Evolutionary conservation across 2,888 invertebrate genomes (phyloP).

Genomic region (Drosophila imparisetae): DNA sequence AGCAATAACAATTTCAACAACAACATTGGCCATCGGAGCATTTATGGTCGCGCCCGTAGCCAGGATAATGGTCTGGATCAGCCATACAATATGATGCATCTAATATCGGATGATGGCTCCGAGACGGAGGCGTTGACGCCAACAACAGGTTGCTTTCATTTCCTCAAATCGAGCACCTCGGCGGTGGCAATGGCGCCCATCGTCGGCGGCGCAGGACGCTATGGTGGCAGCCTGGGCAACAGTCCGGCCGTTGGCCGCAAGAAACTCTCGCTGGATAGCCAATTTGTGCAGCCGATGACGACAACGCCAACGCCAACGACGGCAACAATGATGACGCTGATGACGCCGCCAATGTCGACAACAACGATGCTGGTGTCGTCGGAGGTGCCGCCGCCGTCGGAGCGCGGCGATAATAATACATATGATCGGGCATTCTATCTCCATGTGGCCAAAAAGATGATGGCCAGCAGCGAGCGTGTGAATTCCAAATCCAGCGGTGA

Average conservation of each 20-base stretch:
- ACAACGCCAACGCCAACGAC: constrained; percentile 9
- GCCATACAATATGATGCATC: constrained; percentile 30
- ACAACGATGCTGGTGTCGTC: constrained; percentile 17
- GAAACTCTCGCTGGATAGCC: constrained; percentile 84
- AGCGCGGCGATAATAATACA: constrained; percentile 78
- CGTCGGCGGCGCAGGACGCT: constrained; percentile 23
- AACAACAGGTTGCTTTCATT: constrained; percentile 81
- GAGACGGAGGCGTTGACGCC: constrained; percentile 75
- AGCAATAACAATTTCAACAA: constrained; percentile 1
- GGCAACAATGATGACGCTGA: constrained; percentile 21
- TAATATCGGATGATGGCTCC: constrained; percentile 61
- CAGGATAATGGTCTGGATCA: constrained; percentile 83
- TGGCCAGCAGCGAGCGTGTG: constrained; percentile 79
- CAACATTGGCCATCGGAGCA: constrained; percentile 9
- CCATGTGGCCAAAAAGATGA: constrained; percentile 79
- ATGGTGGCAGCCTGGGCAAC: constrained; percentile 76
- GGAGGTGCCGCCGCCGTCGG: constrained; percentile 9
- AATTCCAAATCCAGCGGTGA: constrained; percentile 84
- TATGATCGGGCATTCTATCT: constrained; percentile 84
- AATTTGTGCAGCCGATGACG: constrained; percentile 35
- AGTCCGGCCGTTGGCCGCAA: constrained; percentile 82
- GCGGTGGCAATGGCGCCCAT: constrained; percentile 5
- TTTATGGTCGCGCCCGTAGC: constrained; percentile 71
- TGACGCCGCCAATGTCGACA: constrained; percentile 7
- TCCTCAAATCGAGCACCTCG: constrained; percentile 61